Evolutionary conservation across 1,140 invertebrate genomes (phyloP), one percentile per base, ranked within the genome.

Genomic region (Hirudo medicinalis): DNA sequence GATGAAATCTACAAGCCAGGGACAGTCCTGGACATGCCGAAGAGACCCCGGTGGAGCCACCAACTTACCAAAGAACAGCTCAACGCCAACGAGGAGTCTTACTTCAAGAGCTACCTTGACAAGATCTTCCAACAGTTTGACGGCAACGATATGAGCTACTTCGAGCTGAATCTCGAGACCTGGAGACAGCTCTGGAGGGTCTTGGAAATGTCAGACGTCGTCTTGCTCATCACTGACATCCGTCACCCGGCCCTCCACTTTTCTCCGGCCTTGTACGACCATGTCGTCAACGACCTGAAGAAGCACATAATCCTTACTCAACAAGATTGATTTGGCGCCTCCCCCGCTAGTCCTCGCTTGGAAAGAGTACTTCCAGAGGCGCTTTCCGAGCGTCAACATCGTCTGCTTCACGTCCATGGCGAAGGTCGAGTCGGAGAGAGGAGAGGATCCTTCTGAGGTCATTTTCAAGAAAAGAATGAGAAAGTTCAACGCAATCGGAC

Each of bases 141-240:
- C 36, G 75, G 81, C 5, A 74, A 80, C 43, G 80, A 85, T 2
- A 76, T 89, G 17, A 88, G 88, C 79, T 89, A 88, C 75, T 92
- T 92, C 81, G 92, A 95, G 80, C 78, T 94, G 43, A 95, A 95
- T 82, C 81, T 94, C 74, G 92, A 95, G 83, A 94, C 91, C 0
- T 95, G 92, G 92, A 80, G 92, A 29, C 92, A 95, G 77, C 79
- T 95, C 54, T 94, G 92, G 92, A 84, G 92, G 72, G 91, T 94
- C 1, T 78, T 92, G 15, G 92, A 95, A 82, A 92, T 93, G 85
- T 90, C 90, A 11, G 92, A 95, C 76, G 85, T 94, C 71, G 76
- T 94, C 1, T 82, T 94, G 1, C 83, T 92, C 15, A 89, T 94
- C 75, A 88, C 91, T 0, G 91, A 94, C 77, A 88, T 92, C 53